These are phyloP conservation scores for Pollenia amentaria DNA, from an alignment of 2,888 invertebrate genomes.

Conservation along the genomic window DNA sequence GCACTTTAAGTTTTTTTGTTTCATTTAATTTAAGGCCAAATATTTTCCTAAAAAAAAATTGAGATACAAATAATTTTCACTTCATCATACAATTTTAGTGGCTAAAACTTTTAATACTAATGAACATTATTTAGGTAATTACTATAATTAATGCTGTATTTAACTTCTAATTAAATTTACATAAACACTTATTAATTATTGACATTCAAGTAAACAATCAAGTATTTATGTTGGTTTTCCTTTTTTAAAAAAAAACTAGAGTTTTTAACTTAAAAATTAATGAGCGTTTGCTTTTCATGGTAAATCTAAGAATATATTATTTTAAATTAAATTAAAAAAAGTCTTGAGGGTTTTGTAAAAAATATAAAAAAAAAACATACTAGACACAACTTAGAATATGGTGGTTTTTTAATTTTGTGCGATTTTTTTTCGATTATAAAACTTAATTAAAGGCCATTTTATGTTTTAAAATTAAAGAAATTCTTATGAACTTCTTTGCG, in stretches of 20 bases:
- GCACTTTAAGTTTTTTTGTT: constrained; percentile 59
- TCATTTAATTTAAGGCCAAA: constrained; percentile 42
- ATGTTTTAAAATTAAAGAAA: not conserved
- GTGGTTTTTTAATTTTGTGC: constrained; percentile 39
- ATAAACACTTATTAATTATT: constrained; percentile 72
- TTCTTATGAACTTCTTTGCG: not conserved
- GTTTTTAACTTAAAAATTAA: constrained; percentile 56
- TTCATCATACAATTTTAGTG: constrained; percentile 22
- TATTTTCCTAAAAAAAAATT: constrained; percentile 28
- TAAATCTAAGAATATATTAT: constrained; percentile 32
- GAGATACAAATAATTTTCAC: not conserved
- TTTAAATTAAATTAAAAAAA: constrained; percentile 62
- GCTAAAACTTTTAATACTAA: constrained; percentile 61
- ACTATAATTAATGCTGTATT: not conserved
- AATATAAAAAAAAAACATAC: constrained; percentile 29
- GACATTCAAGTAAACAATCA: constrained; percentile 70
- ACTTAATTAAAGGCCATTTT: not conserved
- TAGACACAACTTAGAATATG: constrained; percentile 60
- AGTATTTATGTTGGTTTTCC: constrained; percentile 58
- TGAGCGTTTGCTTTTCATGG: constrained; percentile 67
- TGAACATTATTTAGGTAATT: constrained; percentile 69
- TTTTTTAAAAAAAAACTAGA: constrained; percentile 38
- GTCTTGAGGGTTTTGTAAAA: constrained; percentile 64
- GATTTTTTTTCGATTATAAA: not conserved
- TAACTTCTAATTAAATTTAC: constrained; percentile 19